phyloP scores from a whole-genome alignment of 1,140 invertebrate species.

The Conus betulinus region DNA sequence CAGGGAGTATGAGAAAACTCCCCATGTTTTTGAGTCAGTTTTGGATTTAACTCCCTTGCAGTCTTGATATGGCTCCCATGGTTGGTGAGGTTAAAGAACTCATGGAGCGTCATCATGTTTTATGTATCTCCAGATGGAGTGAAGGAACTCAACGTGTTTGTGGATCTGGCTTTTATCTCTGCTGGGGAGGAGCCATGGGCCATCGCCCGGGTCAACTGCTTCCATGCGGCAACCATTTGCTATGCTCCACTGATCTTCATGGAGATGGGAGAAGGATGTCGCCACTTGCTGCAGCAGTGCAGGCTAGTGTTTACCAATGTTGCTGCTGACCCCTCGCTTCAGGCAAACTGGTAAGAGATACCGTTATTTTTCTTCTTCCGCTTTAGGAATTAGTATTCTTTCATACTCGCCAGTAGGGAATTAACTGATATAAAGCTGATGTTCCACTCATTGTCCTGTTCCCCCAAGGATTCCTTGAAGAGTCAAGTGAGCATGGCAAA shows the following conservation, averaged over 20 bases:
- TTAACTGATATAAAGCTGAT: too few species aligned
- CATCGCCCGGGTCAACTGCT: conserved; percentile 61
- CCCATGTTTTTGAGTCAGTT: too few species aligned
- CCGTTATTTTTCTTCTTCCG: background rate
- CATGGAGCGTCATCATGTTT: too few species aligned
- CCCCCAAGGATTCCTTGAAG: too few species aligned
- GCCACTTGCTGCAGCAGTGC: conserved; percentile 60
- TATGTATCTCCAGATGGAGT: conserved; percentile 36
- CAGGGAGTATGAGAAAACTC: too few species aligned
- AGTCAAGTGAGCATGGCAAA: too few species aligned
- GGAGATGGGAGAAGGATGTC: conserved; percentile 45
- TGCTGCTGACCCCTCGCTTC: conserved; percentile 58
- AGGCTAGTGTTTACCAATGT: conserved; percentile 63
- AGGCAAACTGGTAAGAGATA: conserved; percentile 58
- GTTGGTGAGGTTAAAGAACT: too few species aligned
- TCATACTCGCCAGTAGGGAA: too few species aligned
- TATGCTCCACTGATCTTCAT: conserved; percentile 72
- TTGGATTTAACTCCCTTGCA: too few species aligned
- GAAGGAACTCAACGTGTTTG: conserved; percentile 72
- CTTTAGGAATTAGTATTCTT: too few species aligned
- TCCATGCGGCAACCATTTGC: conserved; percentile 67
- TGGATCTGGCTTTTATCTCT: conserved; percentile 70
- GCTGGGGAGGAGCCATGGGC: conserved; percentile 69
- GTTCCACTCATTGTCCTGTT: too few species aligned
- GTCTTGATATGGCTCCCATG: too few species aligned